Conservation (phyloP, 2,888 invertebrate genomes). For the Orchesella flavescens region DNA sequence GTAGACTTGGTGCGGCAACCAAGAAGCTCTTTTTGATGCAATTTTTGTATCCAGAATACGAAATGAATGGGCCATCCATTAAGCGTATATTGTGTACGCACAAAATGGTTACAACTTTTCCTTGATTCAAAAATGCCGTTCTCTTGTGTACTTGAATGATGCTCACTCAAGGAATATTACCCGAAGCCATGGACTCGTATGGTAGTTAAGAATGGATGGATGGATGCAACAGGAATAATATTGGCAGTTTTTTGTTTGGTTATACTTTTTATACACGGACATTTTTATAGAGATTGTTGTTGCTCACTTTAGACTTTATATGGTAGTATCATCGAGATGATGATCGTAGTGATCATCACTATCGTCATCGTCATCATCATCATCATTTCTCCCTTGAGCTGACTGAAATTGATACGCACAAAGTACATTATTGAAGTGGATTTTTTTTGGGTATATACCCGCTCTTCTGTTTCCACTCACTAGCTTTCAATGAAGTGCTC, state of each 20-base stretch:
- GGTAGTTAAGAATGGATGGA: neutral
- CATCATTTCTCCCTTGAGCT: conserved; percentile 43
- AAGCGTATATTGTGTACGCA: conserved; percentile 29
- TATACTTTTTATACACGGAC: neutral
- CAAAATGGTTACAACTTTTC: conserved; percentile 10
- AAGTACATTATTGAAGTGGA: neutral
- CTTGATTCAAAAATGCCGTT: conserved; percentile 23
- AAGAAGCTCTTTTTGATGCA: conserved; percentile 15
- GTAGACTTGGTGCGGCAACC: too few species aligned
- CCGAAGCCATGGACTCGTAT: neutral
- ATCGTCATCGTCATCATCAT: conserved; percentile 16
- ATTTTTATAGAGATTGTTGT: neutral
- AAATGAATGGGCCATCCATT: conserved; percentile 47
- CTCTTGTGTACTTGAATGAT: neutral
- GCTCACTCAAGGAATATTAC: conserved; percentile 5
- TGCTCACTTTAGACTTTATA: conserved; percentile 20
- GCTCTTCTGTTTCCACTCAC: too few species aligned
- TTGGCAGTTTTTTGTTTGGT: neutral
- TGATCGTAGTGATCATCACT: neutral
- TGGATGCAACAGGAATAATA: neutral
- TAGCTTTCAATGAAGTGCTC: too few species aligned
- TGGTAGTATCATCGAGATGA: conserved; percentile 6
- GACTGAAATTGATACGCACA: conserved; percentile 5
- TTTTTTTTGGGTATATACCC: too few species aligned
- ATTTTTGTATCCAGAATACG: conserved; percentile 33